Evolutionary conservation across 2,888 invertebrate species (phyloP), one percentile per base, ranked within the genome.

Genomic region (Phyllotreta striolata): DNA sequence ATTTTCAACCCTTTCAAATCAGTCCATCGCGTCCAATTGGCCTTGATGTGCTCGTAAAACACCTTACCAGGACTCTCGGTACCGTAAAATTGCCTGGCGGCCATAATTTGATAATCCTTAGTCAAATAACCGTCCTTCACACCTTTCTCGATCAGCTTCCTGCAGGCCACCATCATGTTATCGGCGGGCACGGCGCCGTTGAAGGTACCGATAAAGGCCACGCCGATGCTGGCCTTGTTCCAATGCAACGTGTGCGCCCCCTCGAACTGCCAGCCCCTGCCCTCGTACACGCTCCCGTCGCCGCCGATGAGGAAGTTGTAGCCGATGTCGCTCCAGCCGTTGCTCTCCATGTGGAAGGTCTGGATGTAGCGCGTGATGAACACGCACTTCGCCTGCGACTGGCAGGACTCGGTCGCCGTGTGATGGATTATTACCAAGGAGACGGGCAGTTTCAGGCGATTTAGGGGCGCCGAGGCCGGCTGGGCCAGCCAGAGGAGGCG

Each of bases 221-320:
- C 86, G 1, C 89, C 90, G 38, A 92, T 85, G 74, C 90, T 90
- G 54, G 80, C 83, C 8, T 78, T 79, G 76, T 92, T 91, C 76
- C 86, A 91, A 47, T 87, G 84, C 43, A 84, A 84, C 0, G 91
- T 86, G 73, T 92, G 92, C 0, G 92, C 89, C 0, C 66, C 66
- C 51, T 62, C 64, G 54, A 43, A 54, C 8, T 58, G 55, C 66
- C 66, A 66, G 6, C 64, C 62, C 10, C 66, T 52, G 12, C 90
- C 92, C 70, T 85, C 86, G 76, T 91, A 92, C 0, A 87, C 92
- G 0, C 87, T 89, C 0, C 92, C 92, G 75, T 92, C 92, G 6
- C 91, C 92, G 0, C 91, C 93, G 24, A 93, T 86, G 1, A 93
- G 80, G 72, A 92, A 94, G 76, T 91, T 93, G 77, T 91, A 92